Base-by-base conservation (phyloP, 2,888 invertebrate genomes). In the Folsomia candida region DNA sequence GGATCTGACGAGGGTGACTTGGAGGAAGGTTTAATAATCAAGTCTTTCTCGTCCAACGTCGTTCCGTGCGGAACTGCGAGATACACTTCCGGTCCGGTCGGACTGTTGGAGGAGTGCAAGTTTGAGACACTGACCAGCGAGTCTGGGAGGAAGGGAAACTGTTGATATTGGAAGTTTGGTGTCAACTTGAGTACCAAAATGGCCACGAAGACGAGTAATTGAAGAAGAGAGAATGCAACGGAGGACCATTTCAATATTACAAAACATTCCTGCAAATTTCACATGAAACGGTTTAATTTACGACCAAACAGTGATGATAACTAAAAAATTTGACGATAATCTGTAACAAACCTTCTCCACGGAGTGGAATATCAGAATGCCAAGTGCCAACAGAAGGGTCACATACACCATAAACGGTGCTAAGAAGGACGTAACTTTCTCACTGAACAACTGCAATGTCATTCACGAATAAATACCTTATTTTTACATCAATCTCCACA, bases 311-410 rank as follows among this genome's bases (percentile, higher is more conserved):
- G 58, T 9, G 18, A 47, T 22, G 20, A 18, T 20, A 58, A 58
- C 20, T 14, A 47, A 47, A 47, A 47, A 47, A 22, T 61, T 24
- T 25, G 11, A 28, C 2, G n/a, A 26, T 1, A 63, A 37, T 14
- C 25, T 4, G 4, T 51, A 18, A 27, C 25, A 27, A 51, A 75
- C 75, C 72, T 75, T 75, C 63, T 75, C 75, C 59, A 75, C 71
- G n/a, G 75, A 75, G 57, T 75, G 75, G 66, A 75, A 75, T 65
- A 75, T 75, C 65, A 75, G 71, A 63, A 75, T 69, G 54, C 73
- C 75, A 68, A 75, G 73, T 64, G 73, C 75, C 69, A 75, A 66
- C 59, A 75, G 69, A 29, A 73, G 61, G 22, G 73, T 70, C 64
- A 75, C 69, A 58, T 75, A 75, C 61, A 73, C 69, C 75, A 75